Evolutionary conservation across 2,888 invertebrate species (phyloP).

Genomic region (Machimus atricapillus): DNA sequence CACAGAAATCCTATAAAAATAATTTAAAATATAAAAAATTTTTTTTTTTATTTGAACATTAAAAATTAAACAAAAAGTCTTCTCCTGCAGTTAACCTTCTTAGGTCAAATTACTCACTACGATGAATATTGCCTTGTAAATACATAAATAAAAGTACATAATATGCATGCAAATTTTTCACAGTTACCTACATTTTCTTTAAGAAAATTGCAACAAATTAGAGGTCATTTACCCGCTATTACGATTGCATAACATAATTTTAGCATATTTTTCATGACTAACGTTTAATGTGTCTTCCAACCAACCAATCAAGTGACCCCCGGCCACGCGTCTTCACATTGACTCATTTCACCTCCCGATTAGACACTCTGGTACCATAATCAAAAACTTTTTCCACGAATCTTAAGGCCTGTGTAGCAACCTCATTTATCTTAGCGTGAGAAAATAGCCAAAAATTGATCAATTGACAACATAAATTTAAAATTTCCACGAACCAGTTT

Average conservation of each 20-base stretch:
- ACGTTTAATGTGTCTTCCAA: not conserved
- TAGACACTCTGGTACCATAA: not conserved
- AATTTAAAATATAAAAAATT: too few species aligned
- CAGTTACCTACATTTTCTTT: too few species aligned
- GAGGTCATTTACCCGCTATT: not conserved
- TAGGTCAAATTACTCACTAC: too few species aligned
- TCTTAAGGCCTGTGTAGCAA: not conserved
- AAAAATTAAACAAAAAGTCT: too few species aligned
- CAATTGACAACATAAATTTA: not conserved
- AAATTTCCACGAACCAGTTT: not conserved
- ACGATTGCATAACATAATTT: not conserved
- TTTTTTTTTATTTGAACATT: too few species aligned
- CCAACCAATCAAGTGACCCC: not conserved
- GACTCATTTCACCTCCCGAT: not conserved
- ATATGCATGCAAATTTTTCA: too few species aligned
- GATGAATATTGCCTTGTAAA: too few species aligned
- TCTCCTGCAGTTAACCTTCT: too few species aligned
- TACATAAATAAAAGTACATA: too few species aligned
- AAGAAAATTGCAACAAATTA: not conserved
- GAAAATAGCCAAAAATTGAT: slow-evolving; percentile 3
- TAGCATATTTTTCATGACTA: not conserved
- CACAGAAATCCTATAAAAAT: too few species aligned
- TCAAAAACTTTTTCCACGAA: not conserved
- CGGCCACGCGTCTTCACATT: not conserved
- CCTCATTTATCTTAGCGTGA: slow-evolving; percentile 3